Evolutionary conservation across 2,888 invertebrate genomes (phyloP).

Genomic region (Nemurella pictetii): DNA sequence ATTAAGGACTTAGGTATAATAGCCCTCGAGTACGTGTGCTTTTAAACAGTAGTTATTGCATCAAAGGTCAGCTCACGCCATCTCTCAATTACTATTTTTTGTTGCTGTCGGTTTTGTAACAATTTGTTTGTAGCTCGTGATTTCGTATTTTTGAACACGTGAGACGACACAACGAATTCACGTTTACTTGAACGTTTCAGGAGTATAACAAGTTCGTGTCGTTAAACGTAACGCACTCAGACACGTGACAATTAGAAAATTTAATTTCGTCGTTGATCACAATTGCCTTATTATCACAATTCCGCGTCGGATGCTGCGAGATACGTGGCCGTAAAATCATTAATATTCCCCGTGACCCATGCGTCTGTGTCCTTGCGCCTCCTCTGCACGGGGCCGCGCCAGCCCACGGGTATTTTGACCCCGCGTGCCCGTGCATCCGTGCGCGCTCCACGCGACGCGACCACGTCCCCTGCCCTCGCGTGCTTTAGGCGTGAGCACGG

Average conservation of each 20-base stretch:
- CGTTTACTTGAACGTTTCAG: too few species aligned
- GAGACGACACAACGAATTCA: too few species aligned
- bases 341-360: neutral
- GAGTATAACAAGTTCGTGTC: too few species aligned
- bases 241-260: neutral
- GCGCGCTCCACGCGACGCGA: neutral
- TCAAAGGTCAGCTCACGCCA: neutral
- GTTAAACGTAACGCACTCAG: neutral
- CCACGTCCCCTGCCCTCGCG: neutral
- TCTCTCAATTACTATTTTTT: neutral
- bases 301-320: too few species aligned
- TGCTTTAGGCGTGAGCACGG: neutral
- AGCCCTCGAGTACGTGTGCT: neutral
- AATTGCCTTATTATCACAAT: too few species aligned
- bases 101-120: too few species aligned
- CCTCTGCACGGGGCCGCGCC: neutral
- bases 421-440: neutral
- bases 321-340: neutral
- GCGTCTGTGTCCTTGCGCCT: neutral
- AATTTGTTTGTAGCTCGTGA: too few species aligned
- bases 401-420: conserved; percentile 24
- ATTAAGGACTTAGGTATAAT: too few species aligned
- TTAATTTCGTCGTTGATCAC: neutral
- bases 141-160: too few species aligned
- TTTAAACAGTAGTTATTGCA: neutral